These are phyloP conservation scores for Notocelia uddmanniana DNA, from an alignment of 2,888 invertebrate genomes.

Conservation along the genomic window DNA sequence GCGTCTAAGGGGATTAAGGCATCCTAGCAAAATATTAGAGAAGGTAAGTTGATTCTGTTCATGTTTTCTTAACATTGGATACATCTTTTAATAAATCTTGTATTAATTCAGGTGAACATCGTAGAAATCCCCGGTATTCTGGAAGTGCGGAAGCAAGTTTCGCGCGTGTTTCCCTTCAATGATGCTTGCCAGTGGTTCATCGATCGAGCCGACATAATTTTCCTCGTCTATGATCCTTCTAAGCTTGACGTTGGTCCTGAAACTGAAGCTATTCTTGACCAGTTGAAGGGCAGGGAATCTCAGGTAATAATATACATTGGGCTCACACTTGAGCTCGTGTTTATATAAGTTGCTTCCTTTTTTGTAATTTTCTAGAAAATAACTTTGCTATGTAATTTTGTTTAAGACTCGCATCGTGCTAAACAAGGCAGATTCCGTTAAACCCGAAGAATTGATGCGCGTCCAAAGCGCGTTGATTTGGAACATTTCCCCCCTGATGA, in stretches of 20 bases:
- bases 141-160: constrained; percentile 97
- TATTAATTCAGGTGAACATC: constrained; percentile 91
- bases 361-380: neutral
- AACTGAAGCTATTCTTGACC: constrained; percentile 97
- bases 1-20: constrained; percentile 92
- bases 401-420: constrained; percentile 94
- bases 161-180: constrained; percentile 96
- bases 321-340: neutral
- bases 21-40: constrained; percentile 94
- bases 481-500: constrained; percentile 98
- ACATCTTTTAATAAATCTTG: neutral
- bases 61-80: constrained; percentile 8
- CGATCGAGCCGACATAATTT: constrained; percentile 97
- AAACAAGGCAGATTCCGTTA: constrained; percentile 97
- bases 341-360: neutral
- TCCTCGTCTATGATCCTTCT: constrained; percentile 97
- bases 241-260: constrained; percentile 98
- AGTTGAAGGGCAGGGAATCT: constrained; percentile 96
- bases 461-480: constrained; percentile 97
- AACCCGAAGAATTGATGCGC: constrained; percentile 96
- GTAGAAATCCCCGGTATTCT: constrained; percentile 98
- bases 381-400: neutral
- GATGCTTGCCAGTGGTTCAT: constrained; percentile 99
- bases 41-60: constrained; percentile 87
- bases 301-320: constrained; percentile 84